phyloP scores from a whole-genome alignment of 2,888 invertebrate species.

The Yponomeuta sedellus region DNA sequence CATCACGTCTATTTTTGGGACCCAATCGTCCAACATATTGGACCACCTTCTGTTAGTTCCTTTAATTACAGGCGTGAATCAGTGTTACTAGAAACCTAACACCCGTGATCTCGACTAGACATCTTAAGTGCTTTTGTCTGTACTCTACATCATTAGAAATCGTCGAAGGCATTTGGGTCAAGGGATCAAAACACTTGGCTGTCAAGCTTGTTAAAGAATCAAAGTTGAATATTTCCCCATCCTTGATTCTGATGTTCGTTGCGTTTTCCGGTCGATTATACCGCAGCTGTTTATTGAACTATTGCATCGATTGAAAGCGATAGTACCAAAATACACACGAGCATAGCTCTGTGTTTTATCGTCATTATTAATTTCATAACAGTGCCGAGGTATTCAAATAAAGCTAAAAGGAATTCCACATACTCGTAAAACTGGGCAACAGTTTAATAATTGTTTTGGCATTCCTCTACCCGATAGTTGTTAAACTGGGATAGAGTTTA shows the following conservation, averaged over 20 bases:
- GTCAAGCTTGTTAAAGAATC: not conserved
- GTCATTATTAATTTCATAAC: not conserved
- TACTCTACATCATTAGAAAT: not conserved
- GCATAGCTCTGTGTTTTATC: not conserved
- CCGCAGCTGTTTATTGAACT: too few relatives aligned
- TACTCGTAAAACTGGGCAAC: not conserved
- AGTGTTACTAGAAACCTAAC: not conserved
- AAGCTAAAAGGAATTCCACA: not conserved
- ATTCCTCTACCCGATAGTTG: not conserved
- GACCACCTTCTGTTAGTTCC: too few relatives aligned
- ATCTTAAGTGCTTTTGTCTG: not conserved
- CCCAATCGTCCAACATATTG: too few relatives aligned
- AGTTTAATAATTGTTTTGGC: not conserved
- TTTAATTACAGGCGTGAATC: not conserved
- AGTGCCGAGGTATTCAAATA: not conserved
- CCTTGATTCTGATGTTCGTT: not conserved
- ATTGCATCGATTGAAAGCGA: too few relatives aligned
- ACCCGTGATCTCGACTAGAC: not conserved
- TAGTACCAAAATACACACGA: too few relatives aligned
- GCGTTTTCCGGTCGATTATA: too few relatives aligned
- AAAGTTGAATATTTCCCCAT: not conserved
- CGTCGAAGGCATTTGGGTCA: not conserved
- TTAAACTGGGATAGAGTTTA: conserved; percentile 1
- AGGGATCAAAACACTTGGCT: not conserved
- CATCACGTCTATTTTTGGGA: too few relatives aligned